Evolutionary conservation across 2,888 invertebrate genomes (phyloP), one percentile per base, ranked within the genome.

Genomic region (Coelogynopora nodosa): DNA sequence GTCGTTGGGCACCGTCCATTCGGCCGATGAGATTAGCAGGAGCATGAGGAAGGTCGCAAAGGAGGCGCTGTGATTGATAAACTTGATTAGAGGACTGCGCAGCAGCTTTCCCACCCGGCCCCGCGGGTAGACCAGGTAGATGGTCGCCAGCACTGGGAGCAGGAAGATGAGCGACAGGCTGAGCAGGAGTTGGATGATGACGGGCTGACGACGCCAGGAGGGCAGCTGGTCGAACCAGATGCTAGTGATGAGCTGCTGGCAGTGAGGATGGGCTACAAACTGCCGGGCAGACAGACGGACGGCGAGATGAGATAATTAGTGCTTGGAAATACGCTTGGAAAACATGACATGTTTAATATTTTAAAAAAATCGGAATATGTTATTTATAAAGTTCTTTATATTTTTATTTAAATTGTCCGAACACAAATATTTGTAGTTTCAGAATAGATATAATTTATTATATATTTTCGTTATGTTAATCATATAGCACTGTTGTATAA

Each of bases 221-320:
- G 93, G 93, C 18, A 93, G 91, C 0, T 93, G 93, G 88, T 93
- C 93, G 89, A 93, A 93, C 93, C 93, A 93, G 87, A 93, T 93
- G 67, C 93, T 93, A 10, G 93, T 93, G 67, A 93, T 90, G 82
- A 93, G 90, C 89, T 93, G 93, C 89, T 93, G 93, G 89, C 93
- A 93, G 89, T 93, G 93, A 0, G 93, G 93, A 88, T 93, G 93
- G 0, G 93, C 93, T 31, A 93, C 93, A 89, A 93, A 93, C 93
- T 93, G 90, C n/a, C n/a, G n/a, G n/a, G n/a, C n/a, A n/a, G n/a
- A n/a, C 67, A 90, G 89, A 13, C 26, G 67, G 27, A 86, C 10
- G n/a, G n/a, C n/a, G n/a, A n/a, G n/a, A n/a, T n/a, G n/a, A n/a
- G n/a, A n/a, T n/a, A n/a, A n/a, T n/a, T n/a, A n/a, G n/a, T n/a